Conservation (phyloP, 2,797 vertebrate species). For the Etheostoma nigrum region DNA sequence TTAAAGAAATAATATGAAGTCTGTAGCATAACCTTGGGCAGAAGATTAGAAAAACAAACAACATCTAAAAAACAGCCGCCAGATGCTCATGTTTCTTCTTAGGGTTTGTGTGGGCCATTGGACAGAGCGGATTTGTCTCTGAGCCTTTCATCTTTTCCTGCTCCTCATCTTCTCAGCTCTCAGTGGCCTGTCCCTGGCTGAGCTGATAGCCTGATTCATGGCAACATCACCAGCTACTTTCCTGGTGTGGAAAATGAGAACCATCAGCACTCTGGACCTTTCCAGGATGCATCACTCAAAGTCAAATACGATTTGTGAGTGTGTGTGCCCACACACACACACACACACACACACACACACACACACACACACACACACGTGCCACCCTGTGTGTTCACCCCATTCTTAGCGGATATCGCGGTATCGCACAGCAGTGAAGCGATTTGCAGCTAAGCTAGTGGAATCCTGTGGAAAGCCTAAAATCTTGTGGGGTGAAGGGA, state of each 20-base stretch:
- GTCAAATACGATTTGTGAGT: conserved; percentile 74
- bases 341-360: no score
- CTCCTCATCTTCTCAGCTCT: conserved; percentile 71
- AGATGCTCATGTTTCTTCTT: conserved; percentile 73
- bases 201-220: conserved; percentile 78
- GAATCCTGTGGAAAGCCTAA: conserved; percentile 84
- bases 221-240: conserved; percentile 72
- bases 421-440: conserved; percentile 80
- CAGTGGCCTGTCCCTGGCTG: conserved; percentile 60
- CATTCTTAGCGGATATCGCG: conserved; percentile 75
- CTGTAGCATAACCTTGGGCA: conserved; percentile 39
- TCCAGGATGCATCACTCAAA: conserved; percentile 77
- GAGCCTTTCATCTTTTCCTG: conserved; percentile 76
- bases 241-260: conserved; percentile 76
- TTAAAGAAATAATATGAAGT: conserved; percentile 36
- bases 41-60: conserved; percentile 60
- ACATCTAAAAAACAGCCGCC: conserved; percentile 64
- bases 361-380: no score
- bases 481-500: conserved; percentile 82
- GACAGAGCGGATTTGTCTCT: conserved; percentile 77
- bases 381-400: conserved; percentile 38
- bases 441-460: conserved; percentile 83
- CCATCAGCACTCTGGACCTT: conserved; percentile 76
- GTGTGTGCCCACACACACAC: background rate
- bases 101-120: conserved; percentile 54